Conservation (phyloP, 2,888 invertebrate species). For the Oscheius sp. region DNA sequence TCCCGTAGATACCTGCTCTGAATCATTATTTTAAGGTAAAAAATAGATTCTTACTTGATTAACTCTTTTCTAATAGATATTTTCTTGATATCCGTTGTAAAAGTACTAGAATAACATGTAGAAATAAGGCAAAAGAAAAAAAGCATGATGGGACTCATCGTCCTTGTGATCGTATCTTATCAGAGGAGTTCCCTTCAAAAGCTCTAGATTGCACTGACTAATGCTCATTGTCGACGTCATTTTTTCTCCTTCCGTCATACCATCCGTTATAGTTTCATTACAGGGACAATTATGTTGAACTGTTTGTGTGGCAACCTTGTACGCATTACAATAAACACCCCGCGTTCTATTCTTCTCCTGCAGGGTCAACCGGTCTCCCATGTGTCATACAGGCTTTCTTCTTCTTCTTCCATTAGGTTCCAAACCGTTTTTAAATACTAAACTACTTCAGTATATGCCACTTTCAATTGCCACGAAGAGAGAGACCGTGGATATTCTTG, state of each 20-base stretch:
- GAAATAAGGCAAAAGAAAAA: neutral
- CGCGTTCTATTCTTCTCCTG: conserved; percentile 4
- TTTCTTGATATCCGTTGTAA: conserved; percentile 5
- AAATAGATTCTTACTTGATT: neutral
- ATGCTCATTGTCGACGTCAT: neutral
- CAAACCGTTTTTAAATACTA: neutral
- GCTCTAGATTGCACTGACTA: neutral
- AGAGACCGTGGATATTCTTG: conserved; percentile 29
- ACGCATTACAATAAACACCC: conserved; percentile 25
- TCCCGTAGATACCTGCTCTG: neutral
- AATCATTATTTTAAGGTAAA: no score
- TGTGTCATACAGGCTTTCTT: conserved; percentile 12
- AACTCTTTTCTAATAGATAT: neutral
- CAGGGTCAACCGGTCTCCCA: conserved; percentile 25
- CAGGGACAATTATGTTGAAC: neutral
- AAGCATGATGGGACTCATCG: neutral
- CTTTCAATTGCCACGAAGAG: conserved; percentile 18
- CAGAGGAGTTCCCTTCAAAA: neutral
- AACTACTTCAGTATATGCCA: neutral
- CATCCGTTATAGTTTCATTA: no score
- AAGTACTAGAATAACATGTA: neutral
- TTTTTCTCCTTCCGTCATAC: neutral
- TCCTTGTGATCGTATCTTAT: neutral
- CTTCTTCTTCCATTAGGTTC: conserved; percentile 11
- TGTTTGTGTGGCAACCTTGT: neutral